These are phyloP conservation scores for Diacarnus erythraeanus DNA, from an alignment of 37 sponge, comb jelly and placozoan species.

Conservation along the genomic window DNA sequence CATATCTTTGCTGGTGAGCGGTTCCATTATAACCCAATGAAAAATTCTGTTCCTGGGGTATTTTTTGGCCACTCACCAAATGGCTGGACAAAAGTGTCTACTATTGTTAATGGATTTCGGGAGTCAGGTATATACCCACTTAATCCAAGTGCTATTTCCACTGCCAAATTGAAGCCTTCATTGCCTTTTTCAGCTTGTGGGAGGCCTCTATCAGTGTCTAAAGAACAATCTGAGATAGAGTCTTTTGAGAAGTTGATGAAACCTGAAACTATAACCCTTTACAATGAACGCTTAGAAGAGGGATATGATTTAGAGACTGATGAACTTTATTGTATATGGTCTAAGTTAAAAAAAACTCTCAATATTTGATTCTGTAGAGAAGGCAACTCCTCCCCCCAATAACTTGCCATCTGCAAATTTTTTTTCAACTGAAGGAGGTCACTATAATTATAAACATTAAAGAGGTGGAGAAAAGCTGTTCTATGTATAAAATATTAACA, in stretches of 20 bases:
- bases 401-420: no score
- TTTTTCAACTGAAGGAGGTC: no score
- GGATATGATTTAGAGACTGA: slow-evolving; percentile 40
- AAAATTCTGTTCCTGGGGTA: slow-evolving; percentile 22
- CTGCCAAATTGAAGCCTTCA: not conserved
- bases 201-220: slow-evolving; percentile 14
- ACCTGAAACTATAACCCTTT: slow-evolving; percentile 9
- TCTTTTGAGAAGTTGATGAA: slow-evolving; percentile 8
- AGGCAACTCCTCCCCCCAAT: no score
- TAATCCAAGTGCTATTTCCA: slow-evolving; percentile 9
- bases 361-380: no score
- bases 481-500: no score
- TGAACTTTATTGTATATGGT: slow-evolving; percentile 34
- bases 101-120: slow-evolving; percentile 43
- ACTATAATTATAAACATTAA: no score
- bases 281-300: slow-evolving; percentile 8
- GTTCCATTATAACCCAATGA: slow-evolving; percentile 50
- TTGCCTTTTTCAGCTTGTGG: not conserved
- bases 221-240: not conserved
- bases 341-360: slow-evolving; percentile 25
- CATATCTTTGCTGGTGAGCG: slow-evolving; percentile 33
- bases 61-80: slow-evolving; percentile 29
- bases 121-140: slow-evolving; percentile 34
- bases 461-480: no score
- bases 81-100: slow-evolving; percentile 38